phyloP scores from a whole-genome alignment of 2,888 invertebrate genomes.

The Erannis defoliaria region DNA sequence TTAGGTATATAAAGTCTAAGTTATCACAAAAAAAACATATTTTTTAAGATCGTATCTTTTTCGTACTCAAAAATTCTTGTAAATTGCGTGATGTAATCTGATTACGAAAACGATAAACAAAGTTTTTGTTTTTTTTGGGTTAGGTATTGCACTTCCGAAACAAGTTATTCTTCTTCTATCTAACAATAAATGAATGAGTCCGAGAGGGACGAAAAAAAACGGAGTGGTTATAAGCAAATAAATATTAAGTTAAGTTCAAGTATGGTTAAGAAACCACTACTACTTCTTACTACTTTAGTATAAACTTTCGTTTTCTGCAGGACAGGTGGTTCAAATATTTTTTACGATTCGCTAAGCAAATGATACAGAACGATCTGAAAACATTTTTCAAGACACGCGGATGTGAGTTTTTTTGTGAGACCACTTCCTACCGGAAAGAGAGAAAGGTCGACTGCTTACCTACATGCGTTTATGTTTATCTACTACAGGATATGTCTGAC shows the following conservation, averaged over 20 bases:
- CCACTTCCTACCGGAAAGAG: conserved; percentile 57
- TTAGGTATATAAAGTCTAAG: not conserved
- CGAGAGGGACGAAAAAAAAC: too few relatives aligned
- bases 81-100: not conserved
- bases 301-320: too few relatives aligned
- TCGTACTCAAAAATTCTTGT: not conserved
- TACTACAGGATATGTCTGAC: conserved; percentile 32
- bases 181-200: too few relatives aligned
- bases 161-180: too few relatives aligned
- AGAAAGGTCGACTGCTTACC: conserved; percentile 55
- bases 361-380: conserved; percentile 35
- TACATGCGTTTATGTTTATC: conserved; percentile 38
- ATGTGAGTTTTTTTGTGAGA: conserved; percentile 32
- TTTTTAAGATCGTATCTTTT: conserved; percentile 6
- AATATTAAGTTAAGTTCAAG: too few relatives aligned
- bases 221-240: too few relatives aligned
- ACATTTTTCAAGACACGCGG: conserved; percentile 40
- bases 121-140: not conserved
- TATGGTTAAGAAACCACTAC: too few relatives aligned
- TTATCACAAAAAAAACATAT: conserved; percentile 1
- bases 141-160: not conserved
- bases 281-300: too few relatives aligned
- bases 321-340: not conserved
- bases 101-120: not conserved
- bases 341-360: conserved; percentile 10